A percentile compares a stretch with the other conserved stretches of the same genome.
phyloP scores from a whole-genome alignment of 2,797 vertebrate genomes.

The Tiaroga cobitis region DNA sequence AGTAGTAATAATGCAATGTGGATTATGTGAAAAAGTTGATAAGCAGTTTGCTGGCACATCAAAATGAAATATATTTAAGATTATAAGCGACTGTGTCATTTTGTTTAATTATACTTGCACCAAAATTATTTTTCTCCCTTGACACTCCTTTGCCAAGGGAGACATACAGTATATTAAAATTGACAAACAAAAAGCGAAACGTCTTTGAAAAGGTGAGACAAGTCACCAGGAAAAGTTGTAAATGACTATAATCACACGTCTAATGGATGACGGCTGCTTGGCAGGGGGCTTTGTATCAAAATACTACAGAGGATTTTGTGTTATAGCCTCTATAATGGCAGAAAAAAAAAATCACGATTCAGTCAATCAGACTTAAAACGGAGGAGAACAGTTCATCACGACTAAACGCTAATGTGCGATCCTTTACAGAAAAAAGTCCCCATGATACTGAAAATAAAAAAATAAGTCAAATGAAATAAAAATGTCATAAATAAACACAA shows the following conservation, averaged over 20 bases:
- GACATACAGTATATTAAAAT: slow-evolving; percentile 43
- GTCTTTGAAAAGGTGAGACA: slow-evolving; percentile 33
- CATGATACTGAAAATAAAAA: neutral
- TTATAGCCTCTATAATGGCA: slow-evolving; percentile 41
- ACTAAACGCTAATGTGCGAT: slow-evolving; percentile 5
- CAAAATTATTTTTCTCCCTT: neutral
- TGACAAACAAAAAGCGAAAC: slow-evolving; percentile 21
- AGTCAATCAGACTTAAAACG: slow-evolving; percentile 35
- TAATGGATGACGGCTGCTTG: slow-evolving; percentile 43
- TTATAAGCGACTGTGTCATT: slow-evolving; percentile 12
- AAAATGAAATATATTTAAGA: neutral
- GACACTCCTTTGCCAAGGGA: slow-evolving; percentile 14
- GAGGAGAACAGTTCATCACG: neutral
- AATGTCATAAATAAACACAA: neutral
- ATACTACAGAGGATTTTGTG: slow-evolving; percentile 44
- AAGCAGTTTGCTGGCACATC: slow-evolving; percentile 24
- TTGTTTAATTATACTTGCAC: slow-evolving; percentile 28
- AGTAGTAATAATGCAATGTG: neutral
- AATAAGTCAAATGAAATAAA: neutral
- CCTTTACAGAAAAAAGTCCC: neutral
- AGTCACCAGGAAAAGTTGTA: slow-evolving; percentile 40
- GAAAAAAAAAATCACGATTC: slow-evolving; percentile 48
- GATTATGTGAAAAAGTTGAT: slow-evolving; percentile 12
- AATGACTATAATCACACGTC: slow-evolving; percentile 57
- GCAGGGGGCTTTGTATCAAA: slow-evolving; percentile 43